phyloP scores from a whole-genome alignment of 1,140 invertebrate species.

The Doryteuthis pealeii region DNA sequence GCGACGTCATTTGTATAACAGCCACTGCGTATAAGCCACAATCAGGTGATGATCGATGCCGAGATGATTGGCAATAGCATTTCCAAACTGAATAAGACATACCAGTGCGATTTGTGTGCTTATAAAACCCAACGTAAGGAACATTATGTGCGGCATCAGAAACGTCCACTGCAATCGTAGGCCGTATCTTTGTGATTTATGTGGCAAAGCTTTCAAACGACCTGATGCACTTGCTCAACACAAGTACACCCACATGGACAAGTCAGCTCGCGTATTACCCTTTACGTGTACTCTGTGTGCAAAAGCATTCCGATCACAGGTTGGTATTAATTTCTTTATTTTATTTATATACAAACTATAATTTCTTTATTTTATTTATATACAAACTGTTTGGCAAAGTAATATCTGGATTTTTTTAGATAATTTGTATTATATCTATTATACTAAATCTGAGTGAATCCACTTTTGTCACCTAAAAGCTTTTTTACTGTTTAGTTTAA shows the following conservation, averaged over 20 bases:
- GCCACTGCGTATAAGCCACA: conserved; percentile 30
- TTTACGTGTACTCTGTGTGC: conserved; percentile 54
- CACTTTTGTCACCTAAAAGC: too few relatives aligned
- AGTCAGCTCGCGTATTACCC: conserved; percentile 30
- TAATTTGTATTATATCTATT: too few relatives aligned
- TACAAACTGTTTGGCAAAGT: too few relatives aligned
- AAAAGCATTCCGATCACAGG: conserved; percentile 59
- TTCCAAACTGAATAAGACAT: conserved; percentile 24
- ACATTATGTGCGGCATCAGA: conserved; percentile 55
- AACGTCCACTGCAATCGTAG: conserved; percentile 57
- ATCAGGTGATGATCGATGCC: conserved; percentile 15
- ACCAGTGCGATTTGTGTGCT: conserved; percentile 46
- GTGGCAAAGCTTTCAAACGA: conserved; percentile 61
- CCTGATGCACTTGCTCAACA: conserved; percentile 59
- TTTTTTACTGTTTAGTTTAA: too few relatives aligned
- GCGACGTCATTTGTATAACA: conserved; percentile 31
- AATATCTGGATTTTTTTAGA: too few relatives aligned
- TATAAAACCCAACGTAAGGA: conserved; percentile 56
- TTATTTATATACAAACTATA: neutral
- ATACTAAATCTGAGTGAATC: too few relatives aligned
- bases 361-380: neutral
- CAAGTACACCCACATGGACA: conserved; percentile 46
- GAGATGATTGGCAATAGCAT: neutral
- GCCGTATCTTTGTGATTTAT: conserved; percentile 59
- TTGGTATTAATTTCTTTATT: conserved; percentile 17